Conservation (phyloP, 2,113 vertebrate genomes). For the Mobula birostris region DNA sequence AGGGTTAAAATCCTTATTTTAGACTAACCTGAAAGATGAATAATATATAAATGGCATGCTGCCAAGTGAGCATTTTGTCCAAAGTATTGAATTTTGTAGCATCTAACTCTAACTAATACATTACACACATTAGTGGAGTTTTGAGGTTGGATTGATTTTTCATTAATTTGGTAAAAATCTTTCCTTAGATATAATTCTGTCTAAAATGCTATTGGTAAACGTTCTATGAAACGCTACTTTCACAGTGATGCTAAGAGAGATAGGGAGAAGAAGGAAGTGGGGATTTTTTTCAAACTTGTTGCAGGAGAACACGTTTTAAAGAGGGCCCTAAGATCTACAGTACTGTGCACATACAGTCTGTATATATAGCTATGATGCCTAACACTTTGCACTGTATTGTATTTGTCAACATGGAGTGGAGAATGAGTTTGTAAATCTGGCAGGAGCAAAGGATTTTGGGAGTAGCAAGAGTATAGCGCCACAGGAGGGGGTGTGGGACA, state of each 20-base stretch:
- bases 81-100: slow-evolving; percentile 22
- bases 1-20: slow-evolving; percentile 2
- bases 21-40: not conserved
- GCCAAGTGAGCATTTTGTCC: slow-evolving; percentile 15
- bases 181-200: not conserved
- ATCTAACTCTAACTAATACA: slow-evolving; percentile 9
- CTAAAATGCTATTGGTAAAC: not conserved
- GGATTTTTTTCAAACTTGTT: not conserved
- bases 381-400: too few species aligned
- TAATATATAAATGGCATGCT: not conserved
- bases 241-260: not conserved
- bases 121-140: slow-evolving; percentile 17
- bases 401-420: too few species aligned
- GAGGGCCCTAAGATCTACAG: not conserved
- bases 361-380: too few species aligned
- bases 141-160: slow-evolving; percentile 33
- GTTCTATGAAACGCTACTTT: not conserved
- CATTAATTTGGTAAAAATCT: slow-evolving; percentile 28
- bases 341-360: too few species aligned
- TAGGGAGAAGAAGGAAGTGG: not conserved
- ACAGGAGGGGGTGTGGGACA: too few species aligned
- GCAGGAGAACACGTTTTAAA: not conserved
- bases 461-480: too few species aligned
- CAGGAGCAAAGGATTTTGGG: too few species aligned
- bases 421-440: too few species aligned